A percentile compares a stretch with the other conserved stretches of the same genome.
These are phyloP conservation scores for Caenorhabditis tropicalis DNA, from an alignment of 1,140 invertebrate genomes.

Conservation along the genomic window DNA sequence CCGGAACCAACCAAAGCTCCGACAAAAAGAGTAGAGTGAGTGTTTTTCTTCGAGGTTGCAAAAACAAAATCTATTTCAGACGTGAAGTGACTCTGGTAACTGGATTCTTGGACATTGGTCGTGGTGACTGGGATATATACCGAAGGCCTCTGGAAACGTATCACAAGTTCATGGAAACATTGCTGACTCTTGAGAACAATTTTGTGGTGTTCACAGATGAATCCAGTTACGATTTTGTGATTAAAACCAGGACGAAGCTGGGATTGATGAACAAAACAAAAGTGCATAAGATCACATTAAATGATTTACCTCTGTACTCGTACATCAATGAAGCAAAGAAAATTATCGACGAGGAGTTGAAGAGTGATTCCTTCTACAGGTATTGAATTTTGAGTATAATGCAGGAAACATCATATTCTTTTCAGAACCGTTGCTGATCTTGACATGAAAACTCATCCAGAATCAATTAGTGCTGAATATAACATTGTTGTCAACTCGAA, in stretches of 20 bases:
- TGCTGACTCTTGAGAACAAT: constrained; percentile 63
- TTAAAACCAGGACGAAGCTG: constrained; percentile 54
- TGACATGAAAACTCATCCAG: constrained; percentile 66
- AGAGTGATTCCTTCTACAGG: constrained; percentile 21
- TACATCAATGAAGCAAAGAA: constrained; percentile 57
- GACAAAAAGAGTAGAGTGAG: constrained; percentile 16
- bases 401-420: neutral
- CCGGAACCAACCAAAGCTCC: neutral
- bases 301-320: constrained; percentile 63
- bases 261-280: constrained; percentile 62
- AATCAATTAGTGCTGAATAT: constrained; percentile 66
- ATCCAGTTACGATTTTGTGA: constrained; percentile 65
- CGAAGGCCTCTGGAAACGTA: constrained; percentile 63
- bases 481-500: constrained; percentile 71
- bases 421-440: constrained; percentile 50
- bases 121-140: constrained; percentile 60
- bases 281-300: constrained; percentile 58
- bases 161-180: constrained; percentile 65
- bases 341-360: constrained; percentile 63
- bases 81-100: constrained; percentile 61
- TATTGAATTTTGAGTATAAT: neutral
- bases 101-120: constrained; percentile 63
- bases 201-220: constrained; percentile 69
- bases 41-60: neutral
- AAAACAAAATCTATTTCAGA: neutral